Evolutionary conservation across 2,888 invertebrate species (phyloP).

Genomic region (Dasysyrphus tricinctus): DNA sequence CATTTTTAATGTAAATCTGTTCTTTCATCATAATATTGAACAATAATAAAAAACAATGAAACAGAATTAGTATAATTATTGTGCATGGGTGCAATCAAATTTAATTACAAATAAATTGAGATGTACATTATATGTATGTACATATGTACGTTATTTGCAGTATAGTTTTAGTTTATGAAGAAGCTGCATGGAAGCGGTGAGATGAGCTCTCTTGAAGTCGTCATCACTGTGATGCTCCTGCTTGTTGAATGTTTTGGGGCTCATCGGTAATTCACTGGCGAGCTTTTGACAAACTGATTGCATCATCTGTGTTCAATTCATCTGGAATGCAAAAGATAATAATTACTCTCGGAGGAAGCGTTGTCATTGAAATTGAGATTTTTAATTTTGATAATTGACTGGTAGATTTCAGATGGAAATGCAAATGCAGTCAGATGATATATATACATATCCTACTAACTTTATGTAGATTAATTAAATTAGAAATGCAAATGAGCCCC

Average conservation of each 20-base stretch:
- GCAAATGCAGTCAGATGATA: slow-evolving; percentile 11
- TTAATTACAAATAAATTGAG: slow-evolving; percentile 49
- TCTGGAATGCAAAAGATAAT: slow-evolving; percentile 77
- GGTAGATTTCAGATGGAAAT: slow-evolving; percentile 32
- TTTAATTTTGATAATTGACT: slow-evolving; percentile 30
- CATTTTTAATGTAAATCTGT: slow-evolving; percentile 32
- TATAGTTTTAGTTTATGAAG: not conserved
- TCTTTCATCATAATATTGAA: slow-evolving; percentile 38
- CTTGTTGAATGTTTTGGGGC: slow-evolving; percentile 81
- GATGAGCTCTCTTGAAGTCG: slow-evolving; percentile 78
- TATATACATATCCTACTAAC: too few relatives aligned
- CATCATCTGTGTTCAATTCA: slow-evolving; percentile 82
- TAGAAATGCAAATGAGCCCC: not conserved
- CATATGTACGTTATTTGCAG: not conserved
- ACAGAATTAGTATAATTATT: slow-evolving; percentile 34
- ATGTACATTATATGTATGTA: too few relatives aligned
- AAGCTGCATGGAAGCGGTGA: too few relatives aligned
- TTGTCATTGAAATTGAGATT: slow-evolving; percentile 35
- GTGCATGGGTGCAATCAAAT: slow-evolving; percentile 59
- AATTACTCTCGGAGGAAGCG: slow-evolving; percentile 15
- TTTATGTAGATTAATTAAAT: slow-evolving; percentile 14
- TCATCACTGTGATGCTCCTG: slow-evolving; percentile 82
- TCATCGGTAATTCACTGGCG: slow-evolving; percentile 80
- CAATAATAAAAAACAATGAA: slow-evolving; percentile 11
- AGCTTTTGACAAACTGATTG: slow-evolving; percentile 82